Percentiles rank a stretch among this genome's conserved stretches.
phyloP scores from a whole-genome alignment of 2,888 invertebrate species.

The Mythimna pallens region DNA sequence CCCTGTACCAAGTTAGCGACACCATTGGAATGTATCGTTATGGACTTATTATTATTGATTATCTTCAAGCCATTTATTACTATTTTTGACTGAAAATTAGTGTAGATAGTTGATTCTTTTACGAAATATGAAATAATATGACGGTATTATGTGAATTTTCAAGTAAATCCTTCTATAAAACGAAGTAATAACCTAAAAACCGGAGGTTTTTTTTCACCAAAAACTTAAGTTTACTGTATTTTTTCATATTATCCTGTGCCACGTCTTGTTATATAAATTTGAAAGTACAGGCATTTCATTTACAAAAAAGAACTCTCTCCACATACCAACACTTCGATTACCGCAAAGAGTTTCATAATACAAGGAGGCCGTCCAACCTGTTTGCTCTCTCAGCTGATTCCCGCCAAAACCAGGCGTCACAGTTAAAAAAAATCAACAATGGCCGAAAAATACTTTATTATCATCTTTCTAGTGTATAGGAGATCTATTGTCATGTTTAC shows the following conservation, averaged over 20 bases:
- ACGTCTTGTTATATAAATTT: neutral
- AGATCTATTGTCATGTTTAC: conserved; percentile 36
- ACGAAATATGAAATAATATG: neutral
- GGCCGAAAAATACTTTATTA: conserved; percentile 53
- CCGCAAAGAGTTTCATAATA: conserved; percentile 51
- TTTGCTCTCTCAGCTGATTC: conserved; percentile 67
- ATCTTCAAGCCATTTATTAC: neutral
- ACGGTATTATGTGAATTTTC: neutral
- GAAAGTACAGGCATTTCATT: neutral
- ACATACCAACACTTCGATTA: neutral
- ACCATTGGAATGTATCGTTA: conserved; percentile 49
- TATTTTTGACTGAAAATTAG: neutral
- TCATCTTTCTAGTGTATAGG: conserved; percentile 35
- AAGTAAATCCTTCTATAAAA: neutral
- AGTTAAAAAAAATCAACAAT: conserved; percentile 58
- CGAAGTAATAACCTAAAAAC: neutral
- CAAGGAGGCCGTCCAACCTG: conserved; percentile 61
- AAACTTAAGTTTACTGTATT: neutral
- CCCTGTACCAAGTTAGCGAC: conserved; percentile 52
- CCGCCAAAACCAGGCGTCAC: conserved; percentile 67
- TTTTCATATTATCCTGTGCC: accelerated
- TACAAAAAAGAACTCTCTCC: neutral
- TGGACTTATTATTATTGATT: conserved; percentile 46
- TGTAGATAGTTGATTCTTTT: neutral
- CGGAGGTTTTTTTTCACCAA: conserved; percentile 4